phyloP scores from a whole-genome alignment of 1,140 invertebrate genomes.

The Eulimnadia texana region DNA sequence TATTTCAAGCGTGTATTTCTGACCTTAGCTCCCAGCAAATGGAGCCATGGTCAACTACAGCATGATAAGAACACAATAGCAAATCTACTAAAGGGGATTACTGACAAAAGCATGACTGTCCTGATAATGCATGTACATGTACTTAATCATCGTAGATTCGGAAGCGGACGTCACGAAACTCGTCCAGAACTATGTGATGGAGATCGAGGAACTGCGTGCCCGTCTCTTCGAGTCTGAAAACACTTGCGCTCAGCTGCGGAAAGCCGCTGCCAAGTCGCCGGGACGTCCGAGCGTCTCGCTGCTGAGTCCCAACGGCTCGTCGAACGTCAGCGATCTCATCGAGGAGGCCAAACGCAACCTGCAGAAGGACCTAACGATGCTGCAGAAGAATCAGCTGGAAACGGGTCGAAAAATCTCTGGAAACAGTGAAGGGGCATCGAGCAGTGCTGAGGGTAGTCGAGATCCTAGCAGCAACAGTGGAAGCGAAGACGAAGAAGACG shows the following conservation, averaged over 20 bases:
- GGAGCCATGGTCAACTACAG: too few relatives aligned
- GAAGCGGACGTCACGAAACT: constrained; percentile 48
- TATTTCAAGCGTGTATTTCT: too few relatives aligned
- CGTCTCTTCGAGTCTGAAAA: constrained; percentile 77
- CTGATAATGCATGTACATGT: constrained; percentile 17
- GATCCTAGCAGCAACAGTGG: background rate
- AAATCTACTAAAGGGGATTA: too few relatives aligned
- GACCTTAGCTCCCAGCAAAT: too few relatives aligned
- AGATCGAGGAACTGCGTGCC: constrained; percentile 79
- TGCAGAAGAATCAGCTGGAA: constrained; percentile 24
- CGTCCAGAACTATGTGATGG: constrained; percentile 67
- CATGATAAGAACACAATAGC: too few relatives aligned
- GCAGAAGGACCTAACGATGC: constrained; percentile 30
- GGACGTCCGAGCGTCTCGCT: background rate
- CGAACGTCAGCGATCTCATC: constrained; percentile 31
- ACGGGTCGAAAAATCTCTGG: background rate
- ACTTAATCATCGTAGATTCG: background rate
- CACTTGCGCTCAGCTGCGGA: constrained; percentile 60
- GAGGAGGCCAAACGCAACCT: constrained; percentile 50
- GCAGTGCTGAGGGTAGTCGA: constrained; percentile 16
- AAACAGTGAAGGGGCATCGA: constrained; percentile 22
- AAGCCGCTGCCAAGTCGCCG: constrained; percentile 24
- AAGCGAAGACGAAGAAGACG: constrained; percentile 16
- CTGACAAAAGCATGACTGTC: too few relatives aligned
- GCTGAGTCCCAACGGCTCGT: background rate